Conservation (phyloP, 37 sponge, comb jelly and placozoan genomes). For the Amphimedon queenslandica region DNA sequence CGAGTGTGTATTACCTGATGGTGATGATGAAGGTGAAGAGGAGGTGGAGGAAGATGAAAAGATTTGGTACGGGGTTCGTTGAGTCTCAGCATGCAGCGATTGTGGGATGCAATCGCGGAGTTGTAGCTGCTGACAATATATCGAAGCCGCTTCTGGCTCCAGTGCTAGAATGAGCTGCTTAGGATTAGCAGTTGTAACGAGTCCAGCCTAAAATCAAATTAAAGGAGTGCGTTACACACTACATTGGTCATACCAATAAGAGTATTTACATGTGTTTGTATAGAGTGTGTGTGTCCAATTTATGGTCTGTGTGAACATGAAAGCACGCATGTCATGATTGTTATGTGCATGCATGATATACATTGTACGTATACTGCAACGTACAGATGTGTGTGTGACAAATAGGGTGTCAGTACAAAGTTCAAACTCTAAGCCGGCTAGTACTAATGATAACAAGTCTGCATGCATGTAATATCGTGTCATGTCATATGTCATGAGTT, state of each 20-base stretch:
- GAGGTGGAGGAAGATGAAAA: slow-evolving; percentile 37
- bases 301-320: background rate
- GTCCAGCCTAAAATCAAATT: slow-evolving; percentile 53
- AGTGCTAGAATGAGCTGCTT: slow-evolving; percentile 63
- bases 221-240: background rate
- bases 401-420: too few species aligned
- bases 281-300: background rate
- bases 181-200: slow-evolving; percentile 31
- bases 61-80: slow-evolving; percentile 16
- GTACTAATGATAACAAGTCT: too few species aligned
- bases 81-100: slow-evolving; percentile 10
- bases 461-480: too few species aligned
- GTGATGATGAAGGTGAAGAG: slow-evolving; percentile 2
- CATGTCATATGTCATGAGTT: too few species aligned
- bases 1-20: background rate
- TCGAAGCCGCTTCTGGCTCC: slow-evolving; percentile 79
- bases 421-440: too few species aligned
- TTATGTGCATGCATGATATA: too few species aligned
- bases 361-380: too few species aligned
- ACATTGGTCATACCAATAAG: background rate
- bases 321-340: too few species aligned
- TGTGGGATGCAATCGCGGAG: slow-evolving; percentile 28
- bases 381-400: too few species aligned
- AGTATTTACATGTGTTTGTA: background rate
- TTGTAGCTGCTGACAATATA: slow-evolving; percentile 52